Base-by-base conservation (phyloP, 1,140 invertebrate species). In the Mycetomoellerius zeteki region DNA sequence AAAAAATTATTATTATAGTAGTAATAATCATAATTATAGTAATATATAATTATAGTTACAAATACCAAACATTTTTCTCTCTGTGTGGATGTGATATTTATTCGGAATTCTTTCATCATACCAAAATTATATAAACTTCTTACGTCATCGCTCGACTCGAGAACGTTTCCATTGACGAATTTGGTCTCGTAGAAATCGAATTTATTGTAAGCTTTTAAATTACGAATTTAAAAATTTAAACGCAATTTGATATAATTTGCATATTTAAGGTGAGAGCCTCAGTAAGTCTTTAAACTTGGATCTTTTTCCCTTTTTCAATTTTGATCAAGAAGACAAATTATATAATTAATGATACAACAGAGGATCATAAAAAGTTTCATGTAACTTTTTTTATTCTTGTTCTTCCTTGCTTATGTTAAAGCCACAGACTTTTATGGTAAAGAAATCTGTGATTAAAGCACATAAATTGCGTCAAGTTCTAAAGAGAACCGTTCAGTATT, bases 91-190 rank as follows among this genome's bases (percentile, higher is more conserved):
- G 21, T 54, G 30, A 54, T 24, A 69, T 50, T 47, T 60, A 58
- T 62, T 58, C 43, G 6, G 3, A 14, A 6, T 60, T 58, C 6
- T 14, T 30, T 21, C 14, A 85, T 16, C 24, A 3, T 50, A 27
- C 21, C 27, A 12, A 54, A 85, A 85, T 77, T 78, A 54, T 30
- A n/a, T n/a, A n/a, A 77, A 64, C 21, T 64, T n/a, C 47, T 65
- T 52, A 78, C 16, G 19, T 62, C 69, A 73, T 60, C 3, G 2
- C 3, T 58, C 24, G 7, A 60, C n/a, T 33, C 2, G 14, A 47
- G 14, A 60, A 47, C 19, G 21, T 37, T 60, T 19, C 3, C 6
- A 27, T 43, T 24, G 33, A 52, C 8, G 4, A 52, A 64, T 76
- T 62, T 56, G 10, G 14, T 80, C 7, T 33, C 19, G 6, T 43